Base-by-base conservation (phyloP, 2,888 invertebrate species). In the Barypeithes pellucidus region DNA sequence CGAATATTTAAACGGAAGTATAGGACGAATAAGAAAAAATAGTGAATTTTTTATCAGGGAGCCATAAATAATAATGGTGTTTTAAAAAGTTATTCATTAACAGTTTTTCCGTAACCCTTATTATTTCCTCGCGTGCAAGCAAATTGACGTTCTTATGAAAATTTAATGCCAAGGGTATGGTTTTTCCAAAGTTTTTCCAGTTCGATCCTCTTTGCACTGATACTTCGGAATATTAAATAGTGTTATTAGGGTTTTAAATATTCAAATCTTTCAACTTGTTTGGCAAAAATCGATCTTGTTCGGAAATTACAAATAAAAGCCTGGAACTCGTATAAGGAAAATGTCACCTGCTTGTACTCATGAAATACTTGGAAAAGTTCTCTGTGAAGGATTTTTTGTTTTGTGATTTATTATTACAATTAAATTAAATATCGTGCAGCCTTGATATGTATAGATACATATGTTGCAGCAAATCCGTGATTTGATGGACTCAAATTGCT, bases 201-300 rank as follows among this genome's bases (percentile, higher is more conserved):
- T 50, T 50, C 24, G 50, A 50, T 50, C 50, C 50, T 24, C 50
- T 50, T 24, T 50, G 24, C 22, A 50, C 47, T 18, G 50, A 50
- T 22, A 50, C 24, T 50, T 50, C 1, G 24, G 22, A 50, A 24
- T 50, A 50, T 50, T 22, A 20, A 24, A n/a, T 50, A 24, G 24
- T n/a, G 24, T 50, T 22, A 50, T 50, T 50, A 50, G 24, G 22
- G 24, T 50, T 50, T 50, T 50, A 50, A 50, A 50, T 50, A 50
- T 50, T 50, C 22, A 50, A 50, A 24, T 50, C 12, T 9, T 24
- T 47, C 18, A 47, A 47, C 47, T 20, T 20, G 47, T 20, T 50
- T 22, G 50, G 4, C 16, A 50, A 24, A 50, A 50, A 50, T 50
- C 50, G 24, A 50, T 50, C 16, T 43, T 43, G 16, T 39, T 39